phyloP scores from a whole-genome alignment of 2,113 vertebrate species.

The Crotalus horridus region DNA sequence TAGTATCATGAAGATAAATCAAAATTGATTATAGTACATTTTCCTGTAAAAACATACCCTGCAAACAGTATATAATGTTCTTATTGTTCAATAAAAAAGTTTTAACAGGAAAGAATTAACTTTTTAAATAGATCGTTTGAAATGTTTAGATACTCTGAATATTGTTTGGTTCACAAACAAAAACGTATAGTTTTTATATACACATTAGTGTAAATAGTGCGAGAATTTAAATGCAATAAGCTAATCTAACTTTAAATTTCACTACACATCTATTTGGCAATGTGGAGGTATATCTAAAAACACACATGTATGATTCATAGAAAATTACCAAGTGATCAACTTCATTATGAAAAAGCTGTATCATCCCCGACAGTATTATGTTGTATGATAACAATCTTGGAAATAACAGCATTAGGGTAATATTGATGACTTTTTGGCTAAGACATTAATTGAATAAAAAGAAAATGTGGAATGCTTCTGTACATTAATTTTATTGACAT shows the following conservation, averaged over 20 bases:
- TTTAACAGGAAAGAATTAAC: conserved; percentile 60
- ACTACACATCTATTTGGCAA: conserved; percentile 69
- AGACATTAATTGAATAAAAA: conserved; percentile 67
- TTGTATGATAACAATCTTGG: conserved; percentile 47
- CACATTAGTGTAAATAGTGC: conserved; percentile 52
- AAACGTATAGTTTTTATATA: conserved; percentile 57
- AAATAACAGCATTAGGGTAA: conserved; percentile 46
- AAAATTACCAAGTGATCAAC: conserved; percentile 51
- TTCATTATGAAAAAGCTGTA: conserved; percentile 53
- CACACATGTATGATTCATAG: conserved; percentile 56
- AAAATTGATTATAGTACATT: conserved; percentile 55
- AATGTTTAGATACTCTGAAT: conserved; percentile 55
- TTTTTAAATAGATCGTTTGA: conserved; percentile 51
- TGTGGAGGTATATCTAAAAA: conserved; percentile 73
- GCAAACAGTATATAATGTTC: conserved; percentile 58
- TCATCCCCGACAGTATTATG: conserved; percentile 54
- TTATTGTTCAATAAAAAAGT: conserved; percentile 44
- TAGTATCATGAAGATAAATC: conserved; percentile 60
- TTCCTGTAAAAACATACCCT: conserved; percentile 63
- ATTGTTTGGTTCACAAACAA: conserved; percentile 54
- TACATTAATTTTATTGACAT: conserved; percentile 61
- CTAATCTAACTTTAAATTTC: conserved; percentile 63
- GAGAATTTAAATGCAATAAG: conserved; percentile 58
- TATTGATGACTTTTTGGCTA: conserved; percentile 51
- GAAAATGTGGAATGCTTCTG: conserved; percentile 64